phyloP scores from a whole-genome alignment of 2,113 vertebrate genomes.

The Eulemur macaco region DNA sequence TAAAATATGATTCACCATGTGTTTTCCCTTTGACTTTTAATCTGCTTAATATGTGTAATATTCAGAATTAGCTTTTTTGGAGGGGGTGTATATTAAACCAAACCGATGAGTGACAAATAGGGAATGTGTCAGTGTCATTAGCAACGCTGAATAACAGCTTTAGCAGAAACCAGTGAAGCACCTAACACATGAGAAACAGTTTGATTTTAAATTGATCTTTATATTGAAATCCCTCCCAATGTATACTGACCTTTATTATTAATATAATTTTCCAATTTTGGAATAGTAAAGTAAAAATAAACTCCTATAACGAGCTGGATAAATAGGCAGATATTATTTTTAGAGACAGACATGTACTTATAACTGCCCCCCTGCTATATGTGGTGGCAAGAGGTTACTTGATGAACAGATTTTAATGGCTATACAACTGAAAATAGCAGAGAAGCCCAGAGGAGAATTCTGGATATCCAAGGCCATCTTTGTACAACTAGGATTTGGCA shows the following conservation, averaged over 20 bases:
- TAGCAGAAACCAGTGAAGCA: not conserved
- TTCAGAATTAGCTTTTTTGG: not conserved
- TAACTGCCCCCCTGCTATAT: not conserved
- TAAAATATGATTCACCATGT: not conserved
- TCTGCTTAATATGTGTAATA: not conserved
- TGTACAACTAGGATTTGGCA: not conserved
- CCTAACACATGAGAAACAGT: not conserved
- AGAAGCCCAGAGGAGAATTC: not conserved
- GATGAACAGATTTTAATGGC: not conserved
- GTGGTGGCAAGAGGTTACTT: not conserved
- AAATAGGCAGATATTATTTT: not conserved
- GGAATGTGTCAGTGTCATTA: not conserved
- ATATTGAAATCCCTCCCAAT: not conserved
- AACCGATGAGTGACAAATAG: not conserved
- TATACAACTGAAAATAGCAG: not conserved
- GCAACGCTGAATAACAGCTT: not conserved
- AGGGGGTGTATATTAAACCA: not conserved
- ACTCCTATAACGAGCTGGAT: not conserved
- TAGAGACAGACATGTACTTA: not conserved
- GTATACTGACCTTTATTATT: not conserved
- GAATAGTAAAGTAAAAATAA: slow-evolving; percentile 10
- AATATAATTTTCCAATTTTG: not conserved
- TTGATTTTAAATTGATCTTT: not conserved
- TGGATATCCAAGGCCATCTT: not conserved
- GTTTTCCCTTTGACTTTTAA: not conserved